Percentiles rank a stretch among this genome's conserved stretches.
phyloP scores from a whole-genome alignment of 2,888 invertebrate species.

The Cheilosia variabilis region DNA sequence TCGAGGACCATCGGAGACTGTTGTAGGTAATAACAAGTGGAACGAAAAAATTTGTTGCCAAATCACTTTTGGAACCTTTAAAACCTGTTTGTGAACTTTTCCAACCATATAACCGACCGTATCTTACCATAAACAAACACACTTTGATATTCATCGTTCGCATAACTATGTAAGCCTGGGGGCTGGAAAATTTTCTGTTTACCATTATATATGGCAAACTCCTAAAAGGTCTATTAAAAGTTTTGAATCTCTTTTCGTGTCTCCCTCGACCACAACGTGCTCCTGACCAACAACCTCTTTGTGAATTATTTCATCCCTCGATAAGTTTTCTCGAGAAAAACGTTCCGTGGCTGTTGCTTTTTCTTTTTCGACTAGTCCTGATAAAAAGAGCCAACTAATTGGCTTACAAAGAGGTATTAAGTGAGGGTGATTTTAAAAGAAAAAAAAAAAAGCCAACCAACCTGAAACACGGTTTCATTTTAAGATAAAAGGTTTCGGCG shows the following conservation, averaged over 20 bases:
- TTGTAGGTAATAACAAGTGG: background rate
- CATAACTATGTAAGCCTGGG: constrained; percentile 66
- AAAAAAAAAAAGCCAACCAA: constrained; percentile 10
- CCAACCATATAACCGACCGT: constrained; percentile 23
- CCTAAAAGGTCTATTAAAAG: constrained; percentile 75
- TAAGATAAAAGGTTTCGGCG: constrained; percentile 46
- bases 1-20: background rate
- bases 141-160: constrained; percentile 73
- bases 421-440: constrained; percentile 47
- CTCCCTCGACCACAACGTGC: background rate
- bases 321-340: constrained; percentile 60
- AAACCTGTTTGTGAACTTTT: constrained; percentile 46
- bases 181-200: constrained; percentile 54
- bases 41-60: constrained; percentile 15
- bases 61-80: constrained; percentile 51
- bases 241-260: constrained; percentile 58
- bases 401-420: constrained; percentile 73
- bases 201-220: constrained; percentile 42
- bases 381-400: constrained; percentile 59
- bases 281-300: constrained; percentile 15
- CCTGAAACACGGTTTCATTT: constrained; percentile 26
- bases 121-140: constrained; percentile 61
- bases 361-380: background rate
- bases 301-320: constrained; percentile 59
- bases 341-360: background rate